Evolutionary conservation across 2,113 vertebrate genomes (phyloP), one percentile per base, ranked within the genome.

Genomic region (Furnarius figulus): DNA sequence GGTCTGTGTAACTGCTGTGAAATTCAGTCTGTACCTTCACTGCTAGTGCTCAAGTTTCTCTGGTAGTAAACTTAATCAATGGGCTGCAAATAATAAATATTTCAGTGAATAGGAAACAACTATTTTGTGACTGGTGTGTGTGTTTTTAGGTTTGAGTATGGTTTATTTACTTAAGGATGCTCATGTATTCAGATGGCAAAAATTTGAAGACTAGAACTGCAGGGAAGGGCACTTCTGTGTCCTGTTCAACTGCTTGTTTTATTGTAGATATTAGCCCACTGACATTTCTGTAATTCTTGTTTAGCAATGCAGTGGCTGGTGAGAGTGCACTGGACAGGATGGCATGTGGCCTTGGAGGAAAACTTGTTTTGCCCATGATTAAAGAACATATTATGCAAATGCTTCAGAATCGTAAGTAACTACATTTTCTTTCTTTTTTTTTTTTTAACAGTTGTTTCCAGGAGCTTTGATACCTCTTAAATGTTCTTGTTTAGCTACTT

Each of bases 321-420:
- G 99, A 99, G 95, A 99, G 99, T 28, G 99, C 99, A 3, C 97
- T 99, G 63, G 99, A 99, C 98, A 98, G 99, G 92, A 99, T 99
- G 77, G 99, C 99, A 7, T 99, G 99, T 93, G 99, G 99, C 50
- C 98, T 99, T 72, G 99, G 99, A 87, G 99, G 99, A 39, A 99
- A 99, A 95, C 99, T 99, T 13, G 99, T 99, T 82, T 96, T 99
- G 22, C 99, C 99, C 9, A 99, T 99, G 98, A 99, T 99, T 97
- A 99, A 99, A 96, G 99, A 99, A 94, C 99, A 99, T 94, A 99
- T 99, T 90, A 99, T 99, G 99, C 98, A 99, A 93, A 99, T 99
- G 99, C 98, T 99, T 83, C 99, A 99, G 95, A 99, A 99, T 97
- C 97, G 99, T 99, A 97, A 99, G 99, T 98, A 67, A 56, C 42